These are phyloP conservation scores for Metacarcinus magister DNA, from an alignment of 2,888 invertebrate species.

Conservation along the genomic window DNA sequence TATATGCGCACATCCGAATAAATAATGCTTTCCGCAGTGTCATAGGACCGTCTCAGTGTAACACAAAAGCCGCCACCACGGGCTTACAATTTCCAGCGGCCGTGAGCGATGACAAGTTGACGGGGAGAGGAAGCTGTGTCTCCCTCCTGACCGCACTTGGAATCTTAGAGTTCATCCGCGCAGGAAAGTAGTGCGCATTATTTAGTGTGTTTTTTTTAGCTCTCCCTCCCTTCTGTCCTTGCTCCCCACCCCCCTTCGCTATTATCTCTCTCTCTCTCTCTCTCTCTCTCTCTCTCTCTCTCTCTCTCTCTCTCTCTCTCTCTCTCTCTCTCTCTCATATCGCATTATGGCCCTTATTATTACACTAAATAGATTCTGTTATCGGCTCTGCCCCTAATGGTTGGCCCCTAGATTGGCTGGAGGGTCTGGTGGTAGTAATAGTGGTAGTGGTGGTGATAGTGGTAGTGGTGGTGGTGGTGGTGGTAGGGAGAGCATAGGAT, in stretches of 20 bases:
- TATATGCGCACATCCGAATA: conserved; percentile 71
- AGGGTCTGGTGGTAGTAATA: not conserved
- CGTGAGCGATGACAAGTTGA: conserved; percentile 72
- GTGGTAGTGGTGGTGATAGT: not conserved
- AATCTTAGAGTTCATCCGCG: conserved; percentile 67
- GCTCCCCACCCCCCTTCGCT: not conserved
- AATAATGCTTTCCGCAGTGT: conserved; percentile 75
- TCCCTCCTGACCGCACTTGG: conserved; percentile 70
- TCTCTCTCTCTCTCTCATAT: not conserved
- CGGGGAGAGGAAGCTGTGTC: conserved; percentile 61
- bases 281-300: not conserved
- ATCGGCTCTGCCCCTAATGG: conserved; percentile 40
- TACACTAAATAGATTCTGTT: conserved; percentile 53
- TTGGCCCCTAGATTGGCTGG: not conserved
- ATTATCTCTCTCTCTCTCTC: not conserved
- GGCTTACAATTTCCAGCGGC: conserved; percentile 66
- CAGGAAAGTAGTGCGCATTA: conserved; percentile 66
- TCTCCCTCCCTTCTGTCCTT: not conserved
- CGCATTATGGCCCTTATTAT: conserved; percentile 62
- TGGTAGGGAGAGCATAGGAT: not conserved
- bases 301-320: conserved; percentile 31
- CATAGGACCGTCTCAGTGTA: conserved; percentile 53
- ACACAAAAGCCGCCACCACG: conserved; percentile 67
- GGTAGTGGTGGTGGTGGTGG: not conserved
- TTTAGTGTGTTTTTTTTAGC: not conserved